Conservation (phyloP, 1,140 invertebrate species). For the Trichogramma pretiosum region DNA sequence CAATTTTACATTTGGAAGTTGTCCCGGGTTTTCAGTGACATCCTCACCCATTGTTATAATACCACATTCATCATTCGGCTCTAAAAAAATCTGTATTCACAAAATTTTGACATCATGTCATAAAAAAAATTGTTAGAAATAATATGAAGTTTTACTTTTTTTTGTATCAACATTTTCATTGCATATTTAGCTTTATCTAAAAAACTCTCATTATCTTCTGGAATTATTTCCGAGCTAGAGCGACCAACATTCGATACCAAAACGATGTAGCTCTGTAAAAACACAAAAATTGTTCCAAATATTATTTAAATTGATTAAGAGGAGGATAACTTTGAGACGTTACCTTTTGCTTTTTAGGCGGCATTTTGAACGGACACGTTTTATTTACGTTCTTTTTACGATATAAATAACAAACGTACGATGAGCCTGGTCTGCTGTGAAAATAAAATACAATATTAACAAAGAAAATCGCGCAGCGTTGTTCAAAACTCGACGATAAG, state of each 20-base stretch:
- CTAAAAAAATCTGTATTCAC: conserved; percentile 24
- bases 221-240: conserved; percentile 7
- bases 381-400: too few relatives aligned
- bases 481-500: too few relatives aligned
- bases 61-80: conserved; percentile 28
- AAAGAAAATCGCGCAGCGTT: too few relatives aligned
- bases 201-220: conserved; percentile 8
- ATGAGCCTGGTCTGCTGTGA: too few relatives aligned
- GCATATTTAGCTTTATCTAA: conserved; percentile 25
- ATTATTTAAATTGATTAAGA: too few relatives aligned
- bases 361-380: background rate
- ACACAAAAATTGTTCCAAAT: too few relatives aligned
- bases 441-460: too few relatives aligned
- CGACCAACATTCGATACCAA: conserved; percentile 22
- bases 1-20: conserved; percentile 10
- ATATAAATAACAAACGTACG: too few relatives aligned
- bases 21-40: conserved; percentile 5
- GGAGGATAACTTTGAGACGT: too few relatives aligned
- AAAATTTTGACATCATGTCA: background rate
- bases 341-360: too few relatives aligned
- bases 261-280: conserved; percentile 20
- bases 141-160: conserved; percentile 22
- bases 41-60: conserved; percentile 27
- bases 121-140: background rate
- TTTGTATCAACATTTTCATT: conserved; percentile 22